Percentiles rank a stretch among this genome's conserved stretches.
phyloP scores from a whole-genome alignment of 2,113 vertebrate species.

The Rafetus swinhoei region DNA sequence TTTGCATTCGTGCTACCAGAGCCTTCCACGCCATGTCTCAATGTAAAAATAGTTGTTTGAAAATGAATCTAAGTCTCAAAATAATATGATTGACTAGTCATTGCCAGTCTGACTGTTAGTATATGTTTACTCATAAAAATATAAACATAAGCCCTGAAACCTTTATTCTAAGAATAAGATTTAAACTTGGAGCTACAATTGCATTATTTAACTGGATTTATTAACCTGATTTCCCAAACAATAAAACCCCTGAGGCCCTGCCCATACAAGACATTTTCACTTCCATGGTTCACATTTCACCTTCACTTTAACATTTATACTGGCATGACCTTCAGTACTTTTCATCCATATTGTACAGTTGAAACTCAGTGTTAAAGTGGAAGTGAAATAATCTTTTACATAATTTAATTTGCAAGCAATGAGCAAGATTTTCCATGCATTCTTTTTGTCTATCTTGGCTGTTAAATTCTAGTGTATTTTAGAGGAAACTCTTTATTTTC shows the following conservation, averaged over 20 bases:
- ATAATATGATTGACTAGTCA: background rate
- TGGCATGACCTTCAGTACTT: background rate
- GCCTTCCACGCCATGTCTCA: background rate
- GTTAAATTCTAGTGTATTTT: background rate
- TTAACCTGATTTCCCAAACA: background rate
- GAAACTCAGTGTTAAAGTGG: background rate
- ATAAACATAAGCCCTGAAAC: background rate
- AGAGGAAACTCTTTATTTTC: background rate
- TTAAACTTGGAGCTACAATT: background rate
- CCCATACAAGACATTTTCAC: background rate
- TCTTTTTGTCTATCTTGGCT: background rate
- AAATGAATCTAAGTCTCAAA: background rate
- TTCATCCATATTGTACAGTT: background rate
- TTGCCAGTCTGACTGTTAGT: background rate
- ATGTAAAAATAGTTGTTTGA: background rate
- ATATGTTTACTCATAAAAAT: background rate
- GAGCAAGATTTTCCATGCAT: background rate
- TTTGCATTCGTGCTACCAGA: background rate
- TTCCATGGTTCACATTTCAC: background rate
- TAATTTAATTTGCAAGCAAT: background rate
- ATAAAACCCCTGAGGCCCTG: background rate
- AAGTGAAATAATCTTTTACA: background rate
- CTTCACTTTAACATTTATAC: background rate
- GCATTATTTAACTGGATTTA: background rate
- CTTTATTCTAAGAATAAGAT: background rate